phyloP scores from a whole-genome alignment of 2,888 invertebrate species.

The Eumacrocentrus americanus region DNA sequence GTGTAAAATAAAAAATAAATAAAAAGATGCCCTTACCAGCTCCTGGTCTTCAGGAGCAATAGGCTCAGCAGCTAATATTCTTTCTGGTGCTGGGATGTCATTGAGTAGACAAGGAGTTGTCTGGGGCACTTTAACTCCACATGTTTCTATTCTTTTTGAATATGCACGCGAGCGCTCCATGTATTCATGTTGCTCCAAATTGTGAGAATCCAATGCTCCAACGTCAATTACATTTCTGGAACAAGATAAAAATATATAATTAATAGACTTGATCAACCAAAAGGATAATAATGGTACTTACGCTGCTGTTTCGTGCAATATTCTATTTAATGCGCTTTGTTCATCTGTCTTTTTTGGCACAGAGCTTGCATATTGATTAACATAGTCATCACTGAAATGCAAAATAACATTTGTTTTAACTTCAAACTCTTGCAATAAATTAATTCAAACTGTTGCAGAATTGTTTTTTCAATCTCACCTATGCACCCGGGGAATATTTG shows the following conservation, averaged over 20 bases:
- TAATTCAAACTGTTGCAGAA: no score
- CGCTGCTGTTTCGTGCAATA: slow-evolving; percentile 90
- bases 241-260: slow-evolving; percentile 37
- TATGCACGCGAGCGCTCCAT: slow-evolving; percentile 67
- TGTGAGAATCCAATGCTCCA: slow-evolving; percentile 87
- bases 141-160: slow-evolving; percentile 58
- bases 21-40: slow-evolving; percentile 78
- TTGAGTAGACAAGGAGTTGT: slow-evolving; percentile 66
- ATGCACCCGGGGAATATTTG: slow-evolving; percentile 74
- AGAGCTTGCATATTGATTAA: slow-evolving; percentile 69
- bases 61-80: slow-evolving; percentile 70
- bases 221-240: slow-evolving; percentile 91
- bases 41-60: slow-evolving; percentile 70
- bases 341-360: slow-evolving; percentile 84
- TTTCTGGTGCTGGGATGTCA: slow-evolving; percentile 79
- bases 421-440: no score
- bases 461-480: no score
- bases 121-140: slow-evolving; percentile 60
- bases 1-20: no score
- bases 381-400: slow-evolving; percentile 68
- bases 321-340: slow-evolving; percentile 87
- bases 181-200: slow-evolving; percentile 87
- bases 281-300: no score
- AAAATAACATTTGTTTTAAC: slow-evolving; percentile 17
- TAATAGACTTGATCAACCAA: no score